A percentile compares a stretch with the other conserved stretches of the same genome.
These are phyloP conservation scores for Lasioglossum malachurum DNA, from an alignment of 2,888 invertebrate species.

Conservation along the genomic window DNA sequence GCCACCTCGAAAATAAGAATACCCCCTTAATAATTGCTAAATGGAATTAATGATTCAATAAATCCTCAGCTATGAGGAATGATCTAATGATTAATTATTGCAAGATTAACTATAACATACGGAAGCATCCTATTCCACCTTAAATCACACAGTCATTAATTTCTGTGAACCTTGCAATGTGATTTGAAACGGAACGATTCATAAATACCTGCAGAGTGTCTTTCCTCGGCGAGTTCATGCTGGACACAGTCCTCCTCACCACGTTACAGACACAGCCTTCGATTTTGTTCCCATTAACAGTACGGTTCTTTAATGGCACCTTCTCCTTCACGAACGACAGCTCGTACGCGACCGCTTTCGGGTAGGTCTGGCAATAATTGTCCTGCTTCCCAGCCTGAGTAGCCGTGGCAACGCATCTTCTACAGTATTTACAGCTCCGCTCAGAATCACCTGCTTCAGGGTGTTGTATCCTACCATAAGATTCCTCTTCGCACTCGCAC, in stretches of 20 bases:
- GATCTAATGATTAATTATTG: background rate
- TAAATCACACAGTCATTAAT: background rate
- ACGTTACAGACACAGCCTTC: conserved; percentile 72
- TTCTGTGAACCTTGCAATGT: background rate
- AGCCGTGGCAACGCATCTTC: conserved; percentile 73
- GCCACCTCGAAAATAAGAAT: too few relatives aligned
- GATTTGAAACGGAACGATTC: background rate
- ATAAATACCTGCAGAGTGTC: conserved; percentile 75
- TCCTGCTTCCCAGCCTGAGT: conserved; percentile 77
- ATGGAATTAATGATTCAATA: too few relatives aligned
- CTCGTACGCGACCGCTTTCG: conserved; percentile 85
- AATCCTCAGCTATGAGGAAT: too few relatives aligned
- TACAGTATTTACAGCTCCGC: conserved; percentile 74
- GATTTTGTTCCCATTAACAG: conserved; percentile 51
- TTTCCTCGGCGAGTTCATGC: conserved; percentile 49
- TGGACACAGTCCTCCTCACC: conserved; percentile 48
- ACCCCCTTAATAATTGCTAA: too few relatives aligned
- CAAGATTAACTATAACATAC: background rate
- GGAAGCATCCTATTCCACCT: background rate
- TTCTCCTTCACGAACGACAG: conserved; percentile 81
- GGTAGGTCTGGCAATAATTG: conserved; percentile 76
- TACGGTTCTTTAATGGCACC: conserved; percentile 57
- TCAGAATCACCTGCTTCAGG: conserved; percentile 52
- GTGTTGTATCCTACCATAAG: conserved; percentile 33
- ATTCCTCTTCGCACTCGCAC: conserved; percentile 70